These are phyloP conservation scores for Crossoptilon crossoptilon DNA, from an alignment of 2,797 vertebrate genomes.

Conservation along the genomic window DNA sequence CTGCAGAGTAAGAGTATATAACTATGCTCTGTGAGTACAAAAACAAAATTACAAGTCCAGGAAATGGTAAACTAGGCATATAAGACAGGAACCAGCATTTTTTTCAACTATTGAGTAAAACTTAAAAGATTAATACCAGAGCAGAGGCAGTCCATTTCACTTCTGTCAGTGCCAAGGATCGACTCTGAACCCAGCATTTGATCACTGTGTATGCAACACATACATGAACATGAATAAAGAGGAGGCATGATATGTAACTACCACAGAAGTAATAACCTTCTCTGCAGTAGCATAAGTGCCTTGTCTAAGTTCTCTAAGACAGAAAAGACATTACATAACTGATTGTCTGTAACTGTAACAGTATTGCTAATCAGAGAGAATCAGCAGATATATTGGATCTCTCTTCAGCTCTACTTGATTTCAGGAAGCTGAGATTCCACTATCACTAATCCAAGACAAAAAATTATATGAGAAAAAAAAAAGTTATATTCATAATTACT, in stretches of 20 bases:
- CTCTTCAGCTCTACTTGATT: background rate
- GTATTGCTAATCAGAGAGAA: background rate
- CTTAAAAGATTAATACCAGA: background rate
- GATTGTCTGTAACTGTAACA: background rate
- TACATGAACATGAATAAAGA: background rate
- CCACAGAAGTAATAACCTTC: background rate
- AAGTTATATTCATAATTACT: background rate
- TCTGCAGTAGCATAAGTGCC: background rate
- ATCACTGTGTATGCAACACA: background rate
- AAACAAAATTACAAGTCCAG: background rate
- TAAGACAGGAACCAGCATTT: background rate
- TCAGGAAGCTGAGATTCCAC: background rate
- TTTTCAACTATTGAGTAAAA: background rate
- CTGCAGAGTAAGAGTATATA: background rate
- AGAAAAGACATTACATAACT: background rate
- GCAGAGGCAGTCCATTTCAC: background rate
- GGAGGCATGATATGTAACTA: background rate
- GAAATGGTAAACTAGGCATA: background rate
- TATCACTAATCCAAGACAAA: background rate
- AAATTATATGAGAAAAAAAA: background rate
- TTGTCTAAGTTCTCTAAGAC: background rate
- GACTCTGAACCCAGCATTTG: background rate
- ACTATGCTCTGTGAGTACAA: background rate
- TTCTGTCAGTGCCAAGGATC: background rate
- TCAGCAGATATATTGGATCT: background rate